A percentile compares a stretch with the other conserved stretches of the same genome.
These are phyloP conservation scores for Schizothorax lantsangensis DNA, from an alignment of 2,797 vertebrate species.

Conservation along the genomic window DNA sequence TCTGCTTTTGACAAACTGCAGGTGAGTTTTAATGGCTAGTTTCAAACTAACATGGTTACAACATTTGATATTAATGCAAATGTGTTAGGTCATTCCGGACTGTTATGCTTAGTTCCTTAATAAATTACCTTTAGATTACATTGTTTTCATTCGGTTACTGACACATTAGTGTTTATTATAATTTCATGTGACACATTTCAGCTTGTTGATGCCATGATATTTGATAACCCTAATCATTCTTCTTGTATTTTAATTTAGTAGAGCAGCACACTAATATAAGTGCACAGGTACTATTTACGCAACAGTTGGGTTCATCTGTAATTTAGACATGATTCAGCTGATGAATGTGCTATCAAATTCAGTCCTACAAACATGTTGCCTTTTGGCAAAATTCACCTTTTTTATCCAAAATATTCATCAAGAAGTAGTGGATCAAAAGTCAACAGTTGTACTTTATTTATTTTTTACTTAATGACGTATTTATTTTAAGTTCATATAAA, in stretches of 20 bases:
- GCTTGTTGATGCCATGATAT: background rate
- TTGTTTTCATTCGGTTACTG: background rate
- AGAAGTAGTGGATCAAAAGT: background rate
- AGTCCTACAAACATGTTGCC: background rate
- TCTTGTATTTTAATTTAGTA: background rate
- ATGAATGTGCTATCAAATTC: background rate
- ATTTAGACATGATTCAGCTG: background rate
- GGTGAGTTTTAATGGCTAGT: background rate
- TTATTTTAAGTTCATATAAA: background rate
- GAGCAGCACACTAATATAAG: background rate
- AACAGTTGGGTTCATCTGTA: background rate
- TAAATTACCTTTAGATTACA: background rate
- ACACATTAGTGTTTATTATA: background rate
- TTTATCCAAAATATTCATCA: background rate
- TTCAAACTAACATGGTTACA: background rate
- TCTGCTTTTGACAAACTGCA: slow-evolving; percentile 6
- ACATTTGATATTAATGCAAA: background rate
- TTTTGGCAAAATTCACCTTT: background rate
- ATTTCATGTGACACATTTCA: background rate
- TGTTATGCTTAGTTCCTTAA: background rate
- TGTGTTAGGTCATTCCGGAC: background rate
- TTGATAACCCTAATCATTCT: background rate
- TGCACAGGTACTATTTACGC: background rate
- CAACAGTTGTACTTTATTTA: no score
- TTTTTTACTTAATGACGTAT: background rate